phyloP scores from a whole-genome alignment of 2,888 invertebrate species.

The Drosophila lacicola region DNA sequence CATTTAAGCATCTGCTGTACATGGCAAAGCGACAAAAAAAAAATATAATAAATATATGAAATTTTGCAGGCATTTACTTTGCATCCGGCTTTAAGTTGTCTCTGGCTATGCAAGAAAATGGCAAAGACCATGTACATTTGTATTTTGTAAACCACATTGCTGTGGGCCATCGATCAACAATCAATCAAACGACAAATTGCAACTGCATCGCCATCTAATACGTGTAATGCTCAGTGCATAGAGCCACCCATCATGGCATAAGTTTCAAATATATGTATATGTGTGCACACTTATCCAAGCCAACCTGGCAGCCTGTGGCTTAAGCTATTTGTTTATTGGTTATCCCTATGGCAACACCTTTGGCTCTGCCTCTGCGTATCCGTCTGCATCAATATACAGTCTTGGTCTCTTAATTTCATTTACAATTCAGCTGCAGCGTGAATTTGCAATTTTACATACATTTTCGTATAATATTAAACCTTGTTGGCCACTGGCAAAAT shows the following conservation, averaged over 20 bases:
- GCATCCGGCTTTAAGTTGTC: no score
- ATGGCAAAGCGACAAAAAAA: no score
- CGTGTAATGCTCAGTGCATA: not conserved
- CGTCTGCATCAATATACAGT: slow-evolving; percentile 6
- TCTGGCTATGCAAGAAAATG: not conserved
- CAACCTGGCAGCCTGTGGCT: slow-evolving; percentile 10
- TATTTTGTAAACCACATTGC: not conserved
- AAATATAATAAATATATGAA: no score
- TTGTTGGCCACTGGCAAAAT: slow-evolving; percentile 12
- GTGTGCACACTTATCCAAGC: slow-evolving; percentile 11
- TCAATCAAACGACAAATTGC: slow-evolving; percentile 41
- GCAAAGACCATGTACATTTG: not conserved
- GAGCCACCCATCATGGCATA: no score
- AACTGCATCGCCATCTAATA: slow-evolving; percentile 34
- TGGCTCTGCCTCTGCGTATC: not conserved
- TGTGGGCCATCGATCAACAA: slow-evolving; percentile 15
- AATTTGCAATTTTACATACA: slow-evolving; percentile 26
- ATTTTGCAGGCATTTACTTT: no score
- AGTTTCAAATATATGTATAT: not conserved
- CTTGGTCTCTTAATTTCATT: slow-evolving; percentile 44
- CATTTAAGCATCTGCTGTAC: no score
- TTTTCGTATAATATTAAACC: slow-evolving; percentile 18
- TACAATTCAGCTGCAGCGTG: slow-evolving; percentile 23
- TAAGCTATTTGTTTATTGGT: slow-evolving; percentile 39
- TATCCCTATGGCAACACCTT: slow-evolving; percentile 25